Percentiles rank a stretch among this genome's conserved stretches.
These are phyloP conservation scores for Acanthis flammea DNA, from an alignment of 2,797 vertebrate species.

Conservation along the genomic window DNA sequence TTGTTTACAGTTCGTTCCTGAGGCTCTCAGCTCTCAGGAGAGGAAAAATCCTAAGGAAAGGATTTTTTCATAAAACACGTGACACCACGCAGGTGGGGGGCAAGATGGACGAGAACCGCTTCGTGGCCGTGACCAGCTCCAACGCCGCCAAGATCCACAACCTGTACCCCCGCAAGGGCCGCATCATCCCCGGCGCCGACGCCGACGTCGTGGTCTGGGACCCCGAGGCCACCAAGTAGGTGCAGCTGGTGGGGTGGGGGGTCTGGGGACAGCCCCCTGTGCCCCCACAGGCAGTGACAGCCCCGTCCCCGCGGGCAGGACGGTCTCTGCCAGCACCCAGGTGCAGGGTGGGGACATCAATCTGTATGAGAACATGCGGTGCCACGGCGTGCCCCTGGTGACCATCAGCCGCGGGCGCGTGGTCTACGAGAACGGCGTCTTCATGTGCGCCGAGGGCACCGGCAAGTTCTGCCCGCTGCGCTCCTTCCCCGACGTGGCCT, in stretches of 20 bases:
- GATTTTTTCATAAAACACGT: no score
- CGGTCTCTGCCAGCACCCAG: slow-evolving; percentile 90
- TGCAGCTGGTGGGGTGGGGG: fast-evolving
- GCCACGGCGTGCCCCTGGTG: slow-evolving; percentile 91
- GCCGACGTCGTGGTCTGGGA: slow-evolving; percentile 97
- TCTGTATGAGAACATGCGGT: slow-evolving; percentile 92
- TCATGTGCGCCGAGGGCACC: slow-evolving; percentile 94
- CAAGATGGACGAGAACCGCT: slow-evolving; percentile 97
- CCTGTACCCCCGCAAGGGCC: slow-evolving; percentile 94
- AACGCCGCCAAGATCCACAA: slow-evolving; percentile 97
- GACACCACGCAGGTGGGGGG: slow-evolving; percentile 93
- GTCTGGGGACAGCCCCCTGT: fast-evolving
- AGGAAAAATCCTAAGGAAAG: no score
- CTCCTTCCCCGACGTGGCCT: slow-evolving; percentile 93
- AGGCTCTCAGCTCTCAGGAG: no score
- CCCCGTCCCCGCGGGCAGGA: slow-evolving; percentile 69
- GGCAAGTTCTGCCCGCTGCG: slow-evolving; percentile 93
- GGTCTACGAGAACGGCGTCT: slow-evolving; percentile 93
- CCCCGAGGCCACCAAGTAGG: slow-evolving; percentile 91
- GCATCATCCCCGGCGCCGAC: slow-evolving; percentile 93
- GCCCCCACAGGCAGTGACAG: fast-evolving
- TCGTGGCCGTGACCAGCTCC: slow-evolving; percentile 94
- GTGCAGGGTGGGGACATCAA: slow-evolving; percentile 93
- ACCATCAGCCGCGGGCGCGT: slow-evolving; percentile 93
- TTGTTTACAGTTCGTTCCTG: no score